Base-by-base conservation (phyloP, 2,113 vertebrate genomes). In the Stegastes partitus region DNA sequence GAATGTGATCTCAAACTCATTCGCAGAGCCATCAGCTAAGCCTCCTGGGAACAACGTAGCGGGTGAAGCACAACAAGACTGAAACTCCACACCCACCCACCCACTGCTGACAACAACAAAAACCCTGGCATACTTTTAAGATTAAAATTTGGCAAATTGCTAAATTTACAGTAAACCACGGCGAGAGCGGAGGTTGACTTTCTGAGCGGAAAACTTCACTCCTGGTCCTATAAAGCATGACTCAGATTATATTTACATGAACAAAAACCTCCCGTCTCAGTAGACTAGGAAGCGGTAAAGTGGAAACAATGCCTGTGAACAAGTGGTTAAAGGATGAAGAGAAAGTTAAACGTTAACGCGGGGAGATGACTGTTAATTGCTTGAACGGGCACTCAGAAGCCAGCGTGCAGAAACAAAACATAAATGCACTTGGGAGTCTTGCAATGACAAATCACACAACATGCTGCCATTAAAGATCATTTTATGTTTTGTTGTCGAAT, bases 301-400 rank as follows among this genome's bases (percentile, higher is more conserved):
- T 39, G 54, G 53, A 73, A 75, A 22, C 53, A 58, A 56, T 11
- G 18, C 25, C 25, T 55, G 34, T n/a, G 39, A 50, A 65, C 6
- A 5, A 31, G 37, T n/a, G 8, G 22, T 26, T 72, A 18, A 55
- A 58, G 19, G 42, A 70, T 63, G 49, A 62, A 51, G 26, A 51
- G 18, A 77, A 76, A 68, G 79, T 86, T 77, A 49, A 84, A 74
- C 21, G 86, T 79, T 64, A 80, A 87, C 75, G 47, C 21, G 15
- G 26, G 11, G 15, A 31, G n/a, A 15, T 37, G 21, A 37, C 22
- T 31, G 59, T 68, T 77, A 61, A 80, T 31, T 59, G 53, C 37
- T 44, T 47, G 10, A 42, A 50, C 39, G 26, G 39, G 11, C 18
- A n/a, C 42, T 47, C 6, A 25, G 15, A n/a, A 71, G 22, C 11